These are phyloP conservation scores for Meandrusa payeni DNA, from an alignment of 2,888 invertebrate genomes.

Conservation along the genomic window DNA sequence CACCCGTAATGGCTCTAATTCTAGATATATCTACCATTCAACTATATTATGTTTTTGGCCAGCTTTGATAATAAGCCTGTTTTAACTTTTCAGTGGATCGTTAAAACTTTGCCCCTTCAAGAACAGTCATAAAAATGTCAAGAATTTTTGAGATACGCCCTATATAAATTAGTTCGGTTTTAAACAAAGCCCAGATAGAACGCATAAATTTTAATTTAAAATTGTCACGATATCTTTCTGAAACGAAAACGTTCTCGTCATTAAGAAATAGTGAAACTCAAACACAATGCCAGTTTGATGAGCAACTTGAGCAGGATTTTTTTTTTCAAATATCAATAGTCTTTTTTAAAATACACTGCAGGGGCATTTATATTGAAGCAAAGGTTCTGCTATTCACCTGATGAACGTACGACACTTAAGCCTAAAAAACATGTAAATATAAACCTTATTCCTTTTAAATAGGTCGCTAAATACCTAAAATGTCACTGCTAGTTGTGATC, in stretches of 20 bases:
- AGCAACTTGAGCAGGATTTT: no score
- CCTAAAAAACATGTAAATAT: no score
- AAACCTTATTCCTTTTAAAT: no score
- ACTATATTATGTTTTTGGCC: slow-evolving; percentile 15
- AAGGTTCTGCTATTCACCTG: neutral
- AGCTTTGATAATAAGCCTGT: slow-evolving; percentile 33
- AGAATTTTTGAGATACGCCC: slow-evolving; percentile 23
- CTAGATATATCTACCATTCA: slow-evolving; percentile 1
- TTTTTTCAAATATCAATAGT: no score
- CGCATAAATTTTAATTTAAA: slow-evolving; percentile 7
- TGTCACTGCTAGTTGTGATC: no score
- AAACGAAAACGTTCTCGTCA: no score
- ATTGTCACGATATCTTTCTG: no score
- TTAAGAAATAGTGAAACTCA: no score
- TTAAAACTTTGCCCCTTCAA: slow-evolving; percentile 46
- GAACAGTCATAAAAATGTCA: slow-evolving; percentile 30
- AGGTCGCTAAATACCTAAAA: no score
- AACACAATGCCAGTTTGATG: no score
- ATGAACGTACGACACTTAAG: neutral
- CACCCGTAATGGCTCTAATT: neutral
- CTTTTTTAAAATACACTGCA: no score
- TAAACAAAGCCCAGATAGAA: slow-evolving; percentile 17
- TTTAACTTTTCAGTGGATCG: slow-evolving; percentile 35
- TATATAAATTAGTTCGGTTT: slow-evolving; percentile 19
- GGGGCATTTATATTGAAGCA: no score